These are phyloP conservation scores for Sebastes itinus DNA, from an alignment of 2,797 vertebrate genomes.

Conservation along the genomic window DNA sequence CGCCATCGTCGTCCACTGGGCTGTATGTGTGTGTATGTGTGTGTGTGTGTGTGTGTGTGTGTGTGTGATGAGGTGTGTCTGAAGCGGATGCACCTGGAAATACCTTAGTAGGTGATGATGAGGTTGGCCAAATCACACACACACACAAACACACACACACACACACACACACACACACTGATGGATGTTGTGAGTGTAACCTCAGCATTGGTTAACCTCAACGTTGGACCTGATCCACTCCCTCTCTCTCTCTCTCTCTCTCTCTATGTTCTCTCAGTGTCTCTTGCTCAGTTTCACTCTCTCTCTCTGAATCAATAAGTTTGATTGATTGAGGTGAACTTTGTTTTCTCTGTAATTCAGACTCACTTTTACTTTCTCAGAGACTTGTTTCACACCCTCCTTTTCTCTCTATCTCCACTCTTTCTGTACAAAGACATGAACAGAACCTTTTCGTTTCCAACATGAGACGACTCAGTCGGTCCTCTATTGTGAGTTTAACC, in stretches of 20 bases:
- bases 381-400: background rate
- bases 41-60: background rate
- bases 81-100: conserved; percentile 42
- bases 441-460: no score
- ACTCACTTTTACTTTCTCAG: background rate
- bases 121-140: background rate
- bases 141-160: background rate
- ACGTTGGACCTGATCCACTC: background rate
- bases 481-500: no score
- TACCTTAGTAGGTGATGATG: conserved; percentile 19
- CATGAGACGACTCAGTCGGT: background rate
- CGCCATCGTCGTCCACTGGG: background rate
- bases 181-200: background rate
- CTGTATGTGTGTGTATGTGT: background rate
- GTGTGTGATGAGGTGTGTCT: conserved; percentile 13
- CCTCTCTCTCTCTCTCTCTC: no score
- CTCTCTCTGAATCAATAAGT: background rate
- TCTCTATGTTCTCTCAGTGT: background rate
- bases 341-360: background rate
- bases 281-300: background rate
- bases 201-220: background rate
- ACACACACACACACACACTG: background rate
- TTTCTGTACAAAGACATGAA: background rate
- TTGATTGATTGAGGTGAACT: background rate
- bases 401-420: background rate